Evolutionary conservation across 2,113 vertebrate species (phyloP), one percentile per base, ranked within the genome.

Genomic region (Amphiprion percula): DNA sequence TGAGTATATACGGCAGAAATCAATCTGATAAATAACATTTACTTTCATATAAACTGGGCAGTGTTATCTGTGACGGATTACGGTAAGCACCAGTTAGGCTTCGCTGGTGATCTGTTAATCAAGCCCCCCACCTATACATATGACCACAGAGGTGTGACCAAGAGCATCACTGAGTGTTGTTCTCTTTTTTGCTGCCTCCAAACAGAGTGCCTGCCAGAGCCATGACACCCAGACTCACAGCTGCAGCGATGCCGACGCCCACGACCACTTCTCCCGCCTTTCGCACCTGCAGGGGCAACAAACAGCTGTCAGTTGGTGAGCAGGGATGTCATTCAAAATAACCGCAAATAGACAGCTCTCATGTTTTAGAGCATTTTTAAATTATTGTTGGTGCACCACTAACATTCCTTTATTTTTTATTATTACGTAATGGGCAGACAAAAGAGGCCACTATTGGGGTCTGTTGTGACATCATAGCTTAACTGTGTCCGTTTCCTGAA

Each of bases 261-360:
- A 81, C 4, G 23, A 37, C 86, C 0, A 41, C 5, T 59, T 91
- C 61, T 67, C 73, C 70, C 1, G 79, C 92, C 10, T 75, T 52
- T 14, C 71, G 70, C 24, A 94, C 94, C 94, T 94, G 80, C 23
- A 54, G 58, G 67, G 26, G 10, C 72, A 55, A 4, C 17, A 16
- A n/a, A 50, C 41, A 44, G 2, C 11, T 44, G 1, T 44, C 11
- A 10, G 41, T 3, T 44, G 41, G 41, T 44, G 41, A 44, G 41
- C 41, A 14, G 11, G 12, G 14, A 14, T 1, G 11, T 15, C 41
- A 44, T 44, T 44, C 14, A 44, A 44, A 44, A 14, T 12, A 44
- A 14, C 12, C 3, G 2, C 41, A 44, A 14, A 41, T 2, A 41
- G 5, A 41, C 39, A 41, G 0, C 10, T 11, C 41, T 44, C 41